Percentiles rank a stretch among this genome's conserved stretches.
These are phyloP conservation scores for Neomorphus geoffroyi DNA, from an alignment of 2,797 vertebrate genomes.

Conservation along the genomic window DNA sequence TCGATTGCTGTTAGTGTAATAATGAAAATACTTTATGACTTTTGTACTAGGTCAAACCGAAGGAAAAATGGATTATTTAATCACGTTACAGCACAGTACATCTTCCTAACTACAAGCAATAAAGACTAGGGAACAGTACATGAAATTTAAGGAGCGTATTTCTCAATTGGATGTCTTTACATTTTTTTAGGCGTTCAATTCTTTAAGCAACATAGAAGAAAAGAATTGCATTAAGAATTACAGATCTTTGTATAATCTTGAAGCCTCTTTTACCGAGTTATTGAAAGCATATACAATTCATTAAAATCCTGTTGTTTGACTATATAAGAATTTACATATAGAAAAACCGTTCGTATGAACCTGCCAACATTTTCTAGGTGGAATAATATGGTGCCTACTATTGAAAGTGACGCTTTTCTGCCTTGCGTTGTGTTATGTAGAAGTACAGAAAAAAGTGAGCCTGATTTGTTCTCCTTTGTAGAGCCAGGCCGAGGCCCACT, in stretches of 20 bases:
- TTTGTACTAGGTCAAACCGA: not conserved
- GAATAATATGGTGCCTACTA: conserved; percentile 72
- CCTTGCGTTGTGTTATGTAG: conserved; percentile 71
- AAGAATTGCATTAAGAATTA: not conserved
- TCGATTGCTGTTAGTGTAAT: not conserved
- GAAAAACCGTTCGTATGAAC: not conserved
- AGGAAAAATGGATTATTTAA: conserved; percentile 1
- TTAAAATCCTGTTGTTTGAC: not conserved
- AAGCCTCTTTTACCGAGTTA: not conserved
- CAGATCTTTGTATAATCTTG: not conserved
- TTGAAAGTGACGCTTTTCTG: conserved; percentile 76
- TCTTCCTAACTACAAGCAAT: not conserved
- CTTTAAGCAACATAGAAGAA: not conserved
- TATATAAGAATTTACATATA: not conserved
- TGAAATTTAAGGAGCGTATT: not conserved
- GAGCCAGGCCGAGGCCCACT: conserved; percentile 98
- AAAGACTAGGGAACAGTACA: not conserved
- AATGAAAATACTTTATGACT: not conserved
- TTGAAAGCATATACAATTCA: not conserved
- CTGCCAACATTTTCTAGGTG: not conserved
- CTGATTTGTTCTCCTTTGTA: conserved; percentile 92
- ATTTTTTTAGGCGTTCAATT: not conserved
- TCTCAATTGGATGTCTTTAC: not conserved
- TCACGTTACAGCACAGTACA: not conserved
- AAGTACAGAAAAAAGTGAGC: conserved; percentile 79